Evolutionary conservation across 2,888 invertebrate species (phyloP).

Genomic region (Apotomis betuletana): DNA sequence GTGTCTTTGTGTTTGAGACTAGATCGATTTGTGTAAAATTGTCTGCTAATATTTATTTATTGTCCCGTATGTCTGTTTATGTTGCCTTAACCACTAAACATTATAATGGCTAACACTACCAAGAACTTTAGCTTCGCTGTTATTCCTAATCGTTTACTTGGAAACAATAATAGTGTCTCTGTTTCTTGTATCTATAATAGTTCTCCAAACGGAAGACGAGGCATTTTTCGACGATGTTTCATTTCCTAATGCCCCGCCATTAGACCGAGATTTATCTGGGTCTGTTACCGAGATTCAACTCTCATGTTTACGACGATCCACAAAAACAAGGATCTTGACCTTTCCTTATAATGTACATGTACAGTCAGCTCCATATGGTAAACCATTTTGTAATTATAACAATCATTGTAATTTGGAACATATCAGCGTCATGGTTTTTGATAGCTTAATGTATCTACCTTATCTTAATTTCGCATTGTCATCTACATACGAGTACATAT

Average conservation of each 20-base stretch:
- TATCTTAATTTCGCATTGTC: background rate
- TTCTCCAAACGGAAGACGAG: slow-evolving; percentile 18
- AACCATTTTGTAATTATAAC: slow-evolving; percentile 3
- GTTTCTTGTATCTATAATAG: slow-evolving; percentile 7
- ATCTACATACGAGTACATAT: background rate
- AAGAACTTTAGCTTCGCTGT: no score
- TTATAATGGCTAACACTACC: no score
- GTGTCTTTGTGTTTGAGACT: no score
- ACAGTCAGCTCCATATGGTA: slow-evolving; percentile 8
- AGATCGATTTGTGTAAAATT: no score
- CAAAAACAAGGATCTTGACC: slow-evolving; percentile 35
- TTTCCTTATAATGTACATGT: slow-evolving; percentile 25
- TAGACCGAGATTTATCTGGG: slow-evolving; percentile 3
- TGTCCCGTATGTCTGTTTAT: no score
- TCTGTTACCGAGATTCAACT: slow-evolving; percentile 27
- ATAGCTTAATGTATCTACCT: background rate
- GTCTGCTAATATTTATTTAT: no score
- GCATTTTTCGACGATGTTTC: slow-evolving; percentile 24
- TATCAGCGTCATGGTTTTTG: background rate
- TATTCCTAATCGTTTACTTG: background rate
- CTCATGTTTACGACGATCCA: slow-evolving; percentile 14
- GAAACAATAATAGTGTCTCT: slow-evolving; percentile 9
- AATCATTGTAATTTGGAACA: background rate
- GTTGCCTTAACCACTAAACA: no score
- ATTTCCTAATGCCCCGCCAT: slow-evolving; percentile 28